Conservation (phyloP, 2,113 vertebrate species). For the Perccottus glenii region DNA sequence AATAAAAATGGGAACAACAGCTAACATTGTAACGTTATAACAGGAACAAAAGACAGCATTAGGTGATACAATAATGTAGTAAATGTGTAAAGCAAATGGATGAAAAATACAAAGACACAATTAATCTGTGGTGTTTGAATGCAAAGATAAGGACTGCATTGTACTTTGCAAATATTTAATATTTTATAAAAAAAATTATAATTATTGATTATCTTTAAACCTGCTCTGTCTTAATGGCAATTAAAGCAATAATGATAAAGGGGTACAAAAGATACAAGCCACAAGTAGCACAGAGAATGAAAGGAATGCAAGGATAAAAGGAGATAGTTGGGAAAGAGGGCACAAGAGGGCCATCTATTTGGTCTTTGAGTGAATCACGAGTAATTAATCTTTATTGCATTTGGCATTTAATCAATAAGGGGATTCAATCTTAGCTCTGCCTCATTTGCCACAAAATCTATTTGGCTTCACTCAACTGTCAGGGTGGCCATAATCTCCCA, state of each 20-base stretch:
- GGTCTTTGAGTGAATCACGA: constrained; percentile 63
- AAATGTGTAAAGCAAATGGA: too few relatives aligned
- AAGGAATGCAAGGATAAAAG: constrained; percentile 52
- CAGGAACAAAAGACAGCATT: too few relatives aligned
- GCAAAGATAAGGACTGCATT: neutral
- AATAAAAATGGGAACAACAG: too few relatives aligned
- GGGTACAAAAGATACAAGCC: constrained; percentile 34
- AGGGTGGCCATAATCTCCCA: constrained; percentile 48
- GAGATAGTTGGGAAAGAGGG: constrained; percentile 62
- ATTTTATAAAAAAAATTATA: neutral
- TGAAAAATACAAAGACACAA: neutral
- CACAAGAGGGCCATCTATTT: constrained; percentile 48
- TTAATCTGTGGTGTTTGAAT: neutral
- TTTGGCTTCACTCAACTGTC: constrained; percentile 69
- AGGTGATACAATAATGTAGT: too few relatives aligned
- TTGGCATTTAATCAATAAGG: constrained; percentile 73
- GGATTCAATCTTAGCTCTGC: constrained; percentile 66
- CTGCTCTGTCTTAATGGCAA: constrained; percentile 18
- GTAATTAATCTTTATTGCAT: constrained; percentile 74
- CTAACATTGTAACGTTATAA: neutral
- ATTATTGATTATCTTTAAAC: neutral
- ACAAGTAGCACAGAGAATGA: constrained; percentile 36
- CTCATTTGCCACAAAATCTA: constrained; percentile 71
- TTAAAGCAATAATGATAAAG: constrained; percentile 29
- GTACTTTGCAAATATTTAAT: neutral